Evolutionary conservation across 1,140 invertebrate species (phyloP), one percentile per base, ranked within the genome.

Genomic region (Cyphomyrmex costatus): DNA sequence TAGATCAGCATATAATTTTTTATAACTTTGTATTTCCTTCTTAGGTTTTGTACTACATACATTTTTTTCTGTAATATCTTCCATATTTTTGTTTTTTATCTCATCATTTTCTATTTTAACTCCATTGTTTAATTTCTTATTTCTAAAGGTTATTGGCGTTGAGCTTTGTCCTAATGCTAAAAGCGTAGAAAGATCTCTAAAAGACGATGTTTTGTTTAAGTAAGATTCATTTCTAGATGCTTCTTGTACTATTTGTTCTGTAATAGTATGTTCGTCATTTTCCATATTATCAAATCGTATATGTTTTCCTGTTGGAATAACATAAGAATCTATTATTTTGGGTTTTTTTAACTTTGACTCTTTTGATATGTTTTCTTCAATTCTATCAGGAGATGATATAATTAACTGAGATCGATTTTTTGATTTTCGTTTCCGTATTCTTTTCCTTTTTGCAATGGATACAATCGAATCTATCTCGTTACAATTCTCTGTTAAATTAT

Each of bases 101-200:
- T 56, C 71, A 27, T 83, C 61, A 10, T 86, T 53, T n/a, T 86
- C 61, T 10, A 24, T 36, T 14, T 49, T 71, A 1, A 66, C 14
- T 12, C 19, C 63, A 19, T 80, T 71, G 66, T 82, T 71, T 21
- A 80, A 42, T 10, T 85, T 92, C 42, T 87, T 89, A 8, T 79
- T 87, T 1, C 42, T 12, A 85, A 93, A 94, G 10, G 87, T 93
- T 7, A 91, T 1, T 5, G 93, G 93, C 4, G 87, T 86, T 10
- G 91, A 91, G 68, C 84, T 89, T 71, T 93, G 80, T 51, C 90
- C 79, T 19, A 94, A 70, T 19, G 78, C 86, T 21, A 94, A 70
- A 49, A 94, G 91, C 19, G 77, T 86, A 49, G 86, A 61, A 14
- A 94, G 73, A 63, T 83, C 66, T 4, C 56, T 24, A 14, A 46